Percentiles rank a stretch among this genome's conserved stretches.
Conservation (phyloP, 2,797 vertebrate species). For the Phylloscopus collybita region DNA sequence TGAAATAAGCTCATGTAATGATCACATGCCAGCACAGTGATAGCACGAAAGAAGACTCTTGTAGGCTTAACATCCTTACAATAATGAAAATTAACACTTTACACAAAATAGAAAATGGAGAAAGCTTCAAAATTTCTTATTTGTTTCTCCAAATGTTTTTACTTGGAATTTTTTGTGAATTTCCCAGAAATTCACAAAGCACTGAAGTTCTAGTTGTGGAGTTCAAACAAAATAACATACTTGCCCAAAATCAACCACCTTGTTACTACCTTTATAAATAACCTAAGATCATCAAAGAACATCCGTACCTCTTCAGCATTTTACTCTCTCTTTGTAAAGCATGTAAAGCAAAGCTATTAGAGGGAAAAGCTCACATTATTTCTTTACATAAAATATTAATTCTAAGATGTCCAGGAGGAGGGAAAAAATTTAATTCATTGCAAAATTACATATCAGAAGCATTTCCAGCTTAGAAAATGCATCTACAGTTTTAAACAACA, state of each 20-base stretch:
- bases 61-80: background rate
- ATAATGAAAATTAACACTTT: background rate
- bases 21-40: background rate
- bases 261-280: background rate
- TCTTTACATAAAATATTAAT: background rate
- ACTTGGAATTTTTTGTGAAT: background rate
- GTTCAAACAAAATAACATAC: background rate
- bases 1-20: background rate
- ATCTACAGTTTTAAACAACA: background rate
- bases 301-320: background rate
- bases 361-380: background rate
- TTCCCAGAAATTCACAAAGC: background rate
- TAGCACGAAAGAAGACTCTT: background rate
- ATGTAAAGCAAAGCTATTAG: background rate
- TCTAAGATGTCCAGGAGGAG: background rate
- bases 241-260: background rate
- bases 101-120: background rate
- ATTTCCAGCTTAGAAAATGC: background rate
- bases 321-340: background rate
- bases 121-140: background rate
- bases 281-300: background rate
- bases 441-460: background rate
- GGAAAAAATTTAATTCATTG: background rate
- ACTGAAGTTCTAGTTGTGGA: background rate
- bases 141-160: background rate